Evolutionary conservation across 2,113 vertebrate species (phyloP).

Genomic region (Varanus komodoensis): DNA sequence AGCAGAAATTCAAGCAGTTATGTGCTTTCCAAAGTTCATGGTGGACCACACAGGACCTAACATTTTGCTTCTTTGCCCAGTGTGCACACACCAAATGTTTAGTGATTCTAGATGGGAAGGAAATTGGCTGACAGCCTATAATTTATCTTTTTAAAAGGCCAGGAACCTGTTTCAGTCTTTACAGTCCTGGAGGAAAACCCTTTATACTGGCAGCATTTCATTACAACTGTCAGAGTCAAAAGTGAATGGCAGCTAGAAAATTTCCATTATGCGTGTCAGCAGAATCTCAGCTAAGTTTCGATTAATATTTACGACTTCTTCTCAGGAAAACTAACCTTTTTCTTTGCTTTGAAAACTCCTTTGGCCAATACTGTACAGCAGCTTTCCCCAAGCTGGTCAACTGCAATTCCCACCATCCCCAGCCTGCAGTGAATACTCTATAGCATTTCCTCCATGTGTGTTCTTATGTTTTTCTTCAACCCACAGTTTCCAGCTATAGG

Average conservation of each 20-base stretch:
- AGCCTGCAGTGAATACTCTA: too few species aligned
- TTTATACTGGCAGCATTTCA: conserved; percentile 52
- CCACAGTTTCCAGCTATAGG: too few species aligned
- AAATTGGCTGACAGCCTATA: background rate
- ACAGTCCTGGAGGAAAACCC: conserved; percentile 21
- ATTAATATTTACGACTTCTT: conserved; percentile 63
- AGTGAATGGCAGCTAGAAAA: conserved; percentile 60
- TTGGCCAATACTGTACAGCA: conserved; percentile 23
- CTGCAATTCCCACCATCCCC: background rate
- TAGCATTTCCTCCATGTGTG: too few species aligned
- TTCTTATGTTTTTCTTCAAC: too few species aligned
- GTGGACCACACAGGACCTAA: fast-evolving
- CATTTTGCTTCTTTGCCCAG: background rate
- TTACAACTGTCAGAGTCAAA: conserved; percentile 48
- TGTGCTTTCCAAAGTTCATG: background rate
- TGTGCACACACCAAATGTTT: background rate
- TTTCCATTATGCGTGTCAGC: conserved; percentile 45
- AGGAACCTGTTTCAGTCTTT: conserved; percentile 36
- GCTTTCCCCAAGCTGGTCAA: background rate
- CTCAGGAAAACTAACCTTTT: conserved; percentile 59
- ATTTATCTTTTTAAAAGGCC: conserved; percentile 39
- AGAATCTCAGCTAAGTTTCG: conserved; percentile 40
- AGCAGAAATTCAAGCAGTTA: background rate
- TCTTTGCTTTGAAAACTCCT: conserved; percentile 55
- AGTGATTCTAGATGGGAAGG: conserved; percentile 24